Evolutionary conservation across 2,797 vertebrate species (phyloP).

Genomic region (Sebastes minor): DNA sequence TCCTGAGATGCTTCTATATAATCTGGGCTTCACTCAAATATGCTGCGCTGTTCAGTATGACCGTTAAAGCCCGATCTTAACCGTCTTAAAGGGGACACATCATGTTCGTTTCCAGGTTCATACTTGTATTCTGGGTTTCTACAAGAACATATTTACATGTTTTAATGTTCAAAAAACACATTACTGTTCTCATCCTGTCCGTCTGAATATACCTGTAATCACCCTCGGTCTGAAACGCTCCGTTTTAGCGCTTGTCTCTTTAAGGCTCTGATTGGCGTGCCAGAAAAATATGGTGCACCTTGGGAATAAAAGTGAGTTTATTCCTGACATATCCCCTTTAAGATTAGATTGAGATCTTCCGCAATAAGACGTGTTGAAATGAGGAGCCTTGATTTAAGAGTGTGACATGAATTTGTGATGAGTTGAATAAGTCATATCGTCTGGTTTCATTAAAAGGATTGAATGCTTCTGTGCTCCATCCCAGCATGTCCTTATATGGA

Average conservation of each 20-base stretch:
- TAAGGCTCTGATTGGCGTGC: neutral
- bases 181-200: too few species aligned
- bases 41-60: neutral
- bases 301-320: neutral
- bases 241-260: too few species aligned
- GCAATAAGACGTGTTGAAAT: neutral
- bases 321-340: neutral
- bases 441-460: constrained; percentile 48
- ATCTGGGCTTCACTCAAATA: neutral
- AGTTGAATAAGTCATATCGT: constrained; percentile 44
- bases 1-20: neutral
- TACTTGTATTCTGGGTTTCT: too few species aligned
- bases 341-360: neutral
- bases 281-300: neutral
- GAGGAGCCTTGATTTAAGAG: constrained; percentile 18
- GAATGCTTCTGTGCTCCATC: constrained; percentile 38
- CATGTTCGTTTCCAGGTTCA: too few species aligned
- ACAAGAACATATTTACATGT: too few species aligned
- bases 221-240: too few species aligned
- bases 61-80: neutral
- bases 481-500: constrained; percentile 31
- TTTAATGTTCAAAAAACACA: too few species aligned
- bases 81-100: too few species aligned
- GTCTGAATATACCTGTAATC: too few species aligned
- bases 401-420: constrained; percentile 40